Evolutionary conservation across 2,797 vertebrate genomes (phyloP).

Genomic region (Trachurus trachurus): DNA sequence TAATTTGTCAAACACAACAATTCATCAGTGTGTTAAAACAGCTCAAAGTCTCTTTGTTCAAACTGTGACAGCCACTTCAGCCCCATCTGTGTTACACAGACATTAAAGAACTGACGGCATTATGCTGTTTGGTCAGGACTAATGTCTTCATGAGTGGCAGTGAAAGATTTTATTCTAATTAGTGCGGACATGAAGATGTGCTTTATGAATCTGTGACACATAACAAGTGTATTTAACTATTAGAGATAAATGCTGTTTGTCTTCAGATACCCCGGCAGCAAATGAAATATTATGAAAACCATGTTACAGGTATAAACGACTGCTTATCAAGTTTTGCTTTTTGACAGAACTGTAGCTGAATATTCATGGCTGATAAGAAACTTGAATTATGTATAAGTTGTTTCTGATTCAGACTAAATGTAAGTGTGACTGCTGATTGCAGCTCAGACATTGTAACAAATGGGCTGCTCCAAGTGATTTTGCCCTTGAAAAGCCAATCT

Average conservation of each 20-base stretch:
- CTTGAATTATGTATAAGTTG: constrained; percentile 13
- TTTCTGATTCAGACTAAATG: constrained; percentile 37
- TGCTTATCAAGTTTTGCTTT: constrained; percentile 5
- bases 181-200: constrained; percentile 11
- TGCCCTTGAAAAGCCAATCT: constrained; percentile 55
- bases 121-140: constrained; percentile 13
- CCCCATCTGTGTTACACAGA: background rate
- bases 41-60: background rate
- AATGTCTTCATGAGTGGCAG: background rate
- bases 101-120: constrained; percentile 7
- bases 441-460: constrained; percentile 43
- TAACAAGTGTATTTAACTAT: background rate
- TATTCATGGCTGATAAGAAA: constrained; percentile 45
- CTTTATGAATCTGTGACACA: constrained; percentile 3
- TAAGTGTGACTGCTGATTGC: constrained; percentile 29
- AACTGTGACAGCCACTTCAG: constrained; percentile 8
- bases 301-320: constrained; percentile 33
- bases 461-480: constrained; percentile 40
- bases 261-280: background rate
- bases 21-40: constrained; percentile 12
- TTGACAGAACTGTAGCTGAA: constrained; percentile 27
- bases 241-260: constrained; percentile 2
- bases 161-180: constrained; percentile 9
- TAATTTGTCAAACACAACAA: background rate
- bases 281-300: constrained; percentile 34